Evolutionary conservation across 2,113 vertebrate genomes (phyloP).

Genomic region (Aepyceros melampus): DNA sequence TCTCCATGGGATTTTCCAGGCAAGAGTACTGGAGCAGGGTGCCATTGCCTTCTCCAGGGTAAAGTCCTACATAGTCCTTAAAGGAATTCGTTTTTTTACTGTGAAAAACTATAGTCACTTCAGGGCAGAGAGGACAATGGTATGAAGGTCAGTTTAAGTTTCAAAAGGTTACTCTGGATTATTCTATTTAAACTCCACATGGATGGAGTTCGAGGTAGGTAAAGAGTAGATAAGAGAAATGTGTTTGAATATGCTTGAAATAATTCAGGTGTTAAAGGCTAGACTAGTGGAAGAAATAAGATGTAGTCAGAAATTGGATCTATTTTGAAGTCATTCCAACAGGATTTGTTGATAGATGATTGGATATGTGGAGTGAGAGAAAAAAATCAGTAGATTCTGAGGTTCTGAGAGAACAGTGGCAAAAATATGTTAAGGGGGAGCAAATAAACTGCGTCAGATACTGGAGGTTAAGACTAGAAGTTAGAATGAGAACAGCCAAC

Average conservation of each 20-base stretch:
- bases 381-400: background rate
- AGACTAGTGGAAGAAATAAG: background rate
- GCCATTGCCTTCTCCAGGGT: background rate
- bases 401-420: background rate
- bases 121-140: background rate
- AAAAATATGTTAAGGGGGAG: background rate
- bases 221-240: background rate
- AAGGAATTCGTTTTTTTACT: background rate
- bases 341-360: background rate
- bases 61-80: background rate
- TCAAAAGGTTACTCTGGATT: background rate
- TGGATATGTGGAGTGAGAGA: background rate
- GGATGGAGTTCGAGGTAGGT: rapidly evolving
- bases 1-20: background rate
- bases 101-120: background rate
- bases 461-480: background rate
- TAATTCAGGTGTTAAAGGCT: background rate
- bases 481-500: background rate
- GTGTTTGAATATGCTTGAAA: background rate
- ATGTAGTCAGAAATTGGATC: background rate
- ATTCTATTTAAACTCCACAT: background rate
- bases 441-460: background rate
- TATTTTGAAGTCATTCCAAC: background rate
- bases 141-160: background rate
- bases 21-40: background rate